Evolutionary conservation across 2,113 vertebrate species (phyloP), one percentile per base, ranked within the genome.

Genomic region (Mus pahari): DNA sequence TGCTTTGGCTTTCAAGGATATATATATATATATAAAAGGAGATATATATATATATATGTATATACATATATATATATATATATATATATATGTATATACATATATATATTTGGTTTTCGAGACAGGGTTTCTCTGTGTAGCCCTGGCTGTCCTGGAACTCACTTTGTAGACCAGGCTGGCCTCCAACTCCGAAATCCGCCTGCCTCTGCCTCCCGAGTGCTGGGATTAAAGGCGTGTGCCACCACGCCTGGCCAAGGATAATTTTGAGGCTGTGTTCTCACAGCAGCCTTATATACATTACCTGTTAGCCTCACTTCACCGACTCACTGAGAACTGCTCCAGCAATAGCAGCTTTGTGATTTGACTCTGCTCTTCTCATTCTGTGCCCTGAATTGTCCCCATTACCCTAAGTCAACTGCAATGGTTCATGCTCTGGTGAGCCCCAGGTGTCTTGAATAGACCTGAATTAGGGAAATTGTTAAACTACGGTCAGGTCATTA

Each of bases 401-500:
- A 48, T 82, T 68, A 50, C 3, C 0, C n/a, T 60, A 90, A 86
- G 39, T 68, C 55, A 22, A 39, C 53, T 73, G 14, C 68, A 55
- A 0, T 64, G 28, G 17, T 55, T 74, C 68, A 77, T 55, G 13
- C 33, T 70, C 48, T n/a, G 36, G 14, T 33, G 70, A 89, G 70
- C 12, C 20, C 31, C 81, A 36, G 42, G 7, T 92, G 83, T 92
- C 66, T 89, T 36, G 36, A 28, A 31, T 36, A 96, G 64, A 75
- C 17, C 68, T 64, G 20, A 95, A 77, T 91, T 68, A 7, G 86
- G 70, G 3, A 31, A 66, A 78, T 77, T 81, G 55, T 79, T 90
- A 93, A 91, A 81, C n/a, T 11, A 64, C 78, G 64, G 39, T 74
- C 78, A 42, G 33, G 75, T 90, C 39, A 28, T 94, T 94, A 89